A percentile compares a stretch with the other conserved stretches of the same genome.
Conservation (phyloP, 2,888 invertebrate species). For the Leptinotarsa juncta region DNA sequence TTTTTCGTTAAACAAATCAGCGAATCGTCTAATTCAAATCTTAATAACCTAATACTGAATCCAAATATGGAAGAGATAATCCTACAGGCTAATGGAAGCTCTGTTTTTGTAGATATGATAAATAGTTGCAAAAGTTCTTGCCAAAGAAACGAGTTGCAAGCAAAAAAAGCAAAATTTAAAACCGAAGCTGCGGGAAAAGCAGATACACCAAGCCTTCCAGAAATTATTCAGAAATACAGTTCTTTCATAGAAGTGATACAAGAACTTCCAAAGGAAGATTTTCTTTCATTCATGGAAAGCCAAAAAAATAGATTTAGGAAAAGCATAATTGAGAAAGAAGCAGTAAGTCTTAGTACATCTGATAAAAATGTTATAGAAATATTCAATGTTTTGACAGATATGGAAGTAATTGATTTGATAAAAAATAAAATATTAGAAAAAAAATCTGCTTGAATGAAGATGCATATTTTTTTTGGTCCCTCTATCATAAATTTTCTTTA, state of each 20-base stretch:
- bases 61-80: constrained; percentile 73
- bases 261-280: constrained; percentile 48
- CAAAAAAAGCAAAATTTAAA: constrained; percentile 21
- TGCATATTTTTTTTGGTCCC: neutral
- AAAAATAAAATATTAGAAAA: constrained; percentile 58
- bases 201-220: constrained; percentile 35
- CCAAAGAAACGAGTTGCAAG: constrained; percentile 25
- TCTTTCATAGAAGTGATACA: constrained; percentile 46
- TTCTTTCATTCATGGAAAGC: constrained; percentile 51
- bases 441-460: neutral
- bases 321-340: constrained; percentile 31
- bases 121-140: constrained; percentile 41
- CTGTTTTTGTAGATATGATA: constrained; percentile 39
- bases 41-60: constrained; percentile 71
- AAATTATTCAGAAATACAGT: neutral
- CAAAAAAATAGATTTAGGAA: constrained; percentile 57
- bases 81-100: constrained; percentile 3
- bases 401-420: constrained; percentile 69
- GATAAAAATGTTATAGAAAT: constrained; percentile 60
- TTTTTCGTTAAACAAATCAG: constrained; percentile 74
- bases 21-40: constrained; percentile 68
- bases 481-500: neutral
- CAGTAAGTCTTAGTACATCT: constrained; percentile 4
- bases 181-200: constrained; percentile 14
- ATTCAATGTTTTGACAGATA: constrained; percentile 76